Conservation (phyloP, 2,113 vertebrate species). For the Mobula birostris region DNA sequence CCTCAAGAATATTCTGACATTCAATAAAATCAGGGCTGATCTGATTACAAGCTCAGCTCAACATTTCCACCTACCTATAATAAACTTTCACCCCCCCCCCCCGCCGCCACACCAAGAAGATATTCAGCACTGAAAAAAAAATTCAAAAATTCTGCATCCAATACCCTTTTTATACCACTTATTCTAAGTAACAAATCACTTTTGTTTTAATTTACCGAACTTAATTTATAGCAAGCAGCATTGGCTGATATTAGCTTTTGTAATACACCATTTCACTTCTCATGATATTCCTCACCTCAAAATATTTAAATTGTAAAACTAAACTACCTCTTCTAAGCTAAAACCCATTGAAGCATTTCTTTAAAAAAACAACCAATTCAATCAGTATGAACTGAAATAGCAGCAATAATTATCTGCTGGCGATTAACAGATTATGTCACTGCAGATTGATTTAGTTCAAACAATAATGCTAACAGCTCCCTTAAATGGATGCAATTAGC, state of each 20-base stretch:
- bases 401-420: background rate
- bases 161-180: background rate
- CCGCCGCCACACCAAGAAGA: too few relatives aligned
- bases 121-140: too few relatives aligned
- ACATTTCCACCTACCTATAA: too few relatives aligned
- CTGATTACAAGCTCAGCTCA: too few relatives aligned
- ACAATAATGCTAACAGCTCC: background rate
- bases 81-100: too few relatives aligned
- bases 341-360: background rate
- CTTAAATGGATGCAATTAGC: background rate
- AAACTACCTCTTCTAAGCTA: background rate
- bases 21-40: too few relatives aligned
- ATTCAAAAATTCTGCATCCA: too few relatives aligned
- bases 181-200: background rate
- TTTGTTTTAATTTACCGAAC: background rate
- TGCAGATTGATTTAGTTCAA: slow-evolving; percentile 20
- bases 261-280: background rate
- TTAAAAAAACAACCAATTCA: background rate
- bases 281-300: background rate
- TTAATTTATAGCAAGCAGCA: background rate
- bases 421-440: slow-evolving; percentile 11
- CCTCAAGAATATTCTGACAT: too few relatives aligned
- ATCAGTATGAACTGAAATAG: background rate
- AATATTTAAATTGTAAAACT: background rate
- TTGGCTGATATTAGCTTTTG: background rate